Conservation (phyloP, 2,888 invertebrate species). For the Cephus spinipes region DNA sequence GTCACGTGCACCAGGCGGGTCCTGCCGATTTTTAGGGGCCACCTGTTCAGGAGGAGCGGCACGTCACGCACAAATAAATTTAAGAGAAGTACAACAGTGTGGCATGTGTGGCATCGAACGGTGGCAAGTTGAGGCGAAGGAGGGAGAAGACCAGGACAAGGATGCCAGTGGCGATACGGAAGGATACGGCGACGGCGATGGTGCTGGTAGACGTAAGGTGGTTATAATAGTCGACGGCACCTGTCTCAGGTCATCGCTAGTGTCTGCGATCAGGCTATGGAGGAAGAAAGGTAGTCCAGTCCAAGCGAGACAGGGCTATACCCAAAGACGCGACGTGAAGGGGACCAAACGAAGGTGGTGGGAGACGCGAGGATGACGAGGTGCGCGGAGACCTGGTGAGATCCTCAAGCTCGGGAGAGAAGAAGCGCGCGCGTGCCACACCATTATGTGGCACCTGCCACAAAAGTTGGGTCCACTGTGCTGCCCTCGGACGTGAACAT, state of each 20-base stretch:
- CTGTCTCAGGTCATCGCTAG: constrained; percentile 37
- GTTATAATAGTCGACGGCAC: constrained; percentile 48
- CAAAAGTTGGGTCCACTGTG: constrained; percentile 35
- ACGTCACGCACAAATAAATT: constrained; percentile 36
- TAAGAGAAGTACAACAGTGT: constrained; percentile 41
- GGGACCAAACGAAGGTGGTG: not conserved
- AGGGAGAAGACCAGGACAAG: not conserved
- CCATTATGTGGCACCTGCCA: constrained; percentile 51
- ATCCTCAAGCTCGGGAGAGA: constrained; percentile 3
- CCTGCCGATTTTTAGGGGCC: constrained; percentile 32
- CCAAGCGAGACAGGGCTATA: not conserved
- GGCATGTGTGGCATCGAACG: constrained; percentile 36
- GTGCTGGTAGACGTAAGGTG: constrained; percentile 41
- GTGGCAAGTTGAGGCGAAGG: not conserved
- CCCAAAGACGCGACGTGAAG: not conserved
- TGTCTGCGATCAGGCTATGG: constrained; percentile 41
- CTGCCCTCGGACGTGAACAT: not conserved
- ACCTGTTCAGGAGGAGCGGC: constrained; percentile 43
- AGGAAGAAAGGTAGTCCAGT: constrained; percentile 19
- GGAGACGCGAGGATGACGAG: not conserved
- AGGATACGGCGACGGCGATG: constrained; percentile 18
- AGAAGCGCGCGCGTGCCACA: constrained; percentile 48
- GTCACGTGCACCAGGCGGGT: constrained; percentile 32
- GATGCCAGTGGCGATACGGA: not conserved
- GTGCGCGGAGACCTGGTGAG: constrained; percentile 5